phyloP scores from a whole-genome alignment of 2,888 invertebrate species.

The Saturnia japonica region DNA sequence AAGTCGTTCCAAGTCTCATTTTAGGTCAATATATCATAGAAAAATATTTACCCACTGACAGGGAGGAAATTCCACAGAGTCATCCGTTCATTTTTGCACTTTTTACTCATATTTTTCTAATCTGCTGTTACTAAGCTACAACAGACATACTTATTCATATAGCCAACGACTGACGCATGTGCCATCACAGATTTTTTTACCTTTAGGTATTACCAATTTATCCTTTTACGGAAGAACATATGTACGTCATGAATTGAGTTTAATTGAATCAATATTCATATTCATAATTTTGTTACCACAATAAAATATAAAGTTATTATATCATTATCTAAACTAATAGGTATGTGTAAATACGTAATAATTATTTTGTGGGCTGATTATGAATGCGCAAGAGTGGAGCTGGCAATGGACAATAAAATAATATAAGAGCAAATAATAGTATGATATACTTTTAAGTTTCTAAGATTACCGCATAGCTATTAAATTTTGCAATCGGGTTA shows the following conservation, averaged over 20 bases:
- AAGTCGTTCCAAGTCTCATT: neutral
- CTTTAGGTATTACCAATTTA: neutral
- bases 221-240: neutral
- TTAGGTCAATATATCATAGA: neutral
- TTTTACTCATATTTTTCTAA: neutral
- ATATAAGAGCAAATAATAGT: no score
- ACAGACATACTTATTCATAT: neutral
- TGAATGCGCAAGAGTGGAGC: no score
- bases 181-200: neutral
- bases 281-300: neutral
- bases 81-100: neutral
- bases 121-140: neutral
- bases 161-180: neutral
- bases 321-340: neutral
- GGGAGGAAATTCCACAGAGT: neutral
- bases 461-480: no score
- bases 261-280: neutral
- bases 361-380: no score
- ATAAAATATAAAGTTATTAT: neutral
- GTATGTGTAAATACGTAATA: no score
- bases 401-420: no score
- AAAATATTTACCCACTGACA: neutral
- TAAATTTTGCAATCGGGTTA: no score
- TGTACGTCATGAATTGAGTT: slow-evolving; percentile 2
- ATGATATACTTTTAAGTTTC: no score